Evolutionary conservation across 2,888 invertebrate species (phyloP).

Genomic region (Stenolophus ochropezus): DNA sequence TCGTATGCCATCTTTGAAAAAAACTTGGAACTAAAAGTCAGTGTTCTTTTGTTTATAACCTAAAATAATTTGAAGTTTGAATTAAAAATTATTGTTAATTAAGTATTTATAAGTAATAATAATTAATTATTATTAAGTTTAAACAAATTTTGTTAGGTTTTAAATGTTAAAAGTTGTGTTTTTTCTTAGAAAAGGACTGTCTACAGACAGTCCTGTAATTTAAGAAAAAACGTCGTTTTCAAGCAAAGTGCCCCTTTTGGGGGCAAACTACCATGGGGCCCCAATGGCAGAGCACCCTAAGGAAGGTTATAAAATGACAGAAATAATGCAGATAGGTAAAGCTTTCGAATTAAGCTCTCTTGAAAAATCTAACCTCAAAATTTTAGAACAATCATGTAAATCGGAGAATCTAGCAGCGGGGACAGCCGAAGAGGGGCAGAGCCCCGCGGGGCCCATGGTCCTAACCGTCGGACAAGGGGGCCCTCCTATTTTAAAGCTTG

Average conservation of each 20-base stretch:
- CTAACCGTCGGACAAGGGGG: constrained; percentile 49
- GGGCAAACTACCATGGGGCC: constrained; percentile 50
- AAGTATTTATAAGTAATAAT: neutral
- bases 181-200: constrained; percentile 43
- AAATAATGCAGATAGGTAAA: constrained; percentile 55
- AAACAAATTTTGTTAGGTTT: neutral
- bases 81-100: neutral
- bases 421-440: constrained; percentile 19
- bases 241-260: constrained; percentile 39
- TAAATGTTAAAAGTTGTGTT: neutral
- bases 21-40: too few species aligned
- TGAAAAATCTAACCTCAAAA: neutral
- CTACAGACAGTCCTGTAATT: constrained; percentile 23
- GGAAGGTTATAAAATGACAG: neutral
- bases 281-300: neutral
- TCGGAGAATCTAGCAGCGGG: neutral
- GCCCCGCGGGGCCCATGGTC: constrained; percentile 37
- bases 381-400: constrained; percentile 11
- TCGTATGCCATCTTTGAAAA: too few species aligned
- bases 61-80: neutral
- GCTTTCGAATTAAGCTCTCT: neutral
- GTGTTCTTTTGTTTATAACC: neutral
- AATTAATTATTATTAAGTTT: neutral
- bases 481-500: constrained; percentile 59
- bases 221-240: constrained; percentile 46